Percentiles rank a stretch among this genome's conserved stretches.
Evolutionary conservation across 2,113 vertebrate species (phyloP).

Genomic region (Chaetops frenatus): DNA sequence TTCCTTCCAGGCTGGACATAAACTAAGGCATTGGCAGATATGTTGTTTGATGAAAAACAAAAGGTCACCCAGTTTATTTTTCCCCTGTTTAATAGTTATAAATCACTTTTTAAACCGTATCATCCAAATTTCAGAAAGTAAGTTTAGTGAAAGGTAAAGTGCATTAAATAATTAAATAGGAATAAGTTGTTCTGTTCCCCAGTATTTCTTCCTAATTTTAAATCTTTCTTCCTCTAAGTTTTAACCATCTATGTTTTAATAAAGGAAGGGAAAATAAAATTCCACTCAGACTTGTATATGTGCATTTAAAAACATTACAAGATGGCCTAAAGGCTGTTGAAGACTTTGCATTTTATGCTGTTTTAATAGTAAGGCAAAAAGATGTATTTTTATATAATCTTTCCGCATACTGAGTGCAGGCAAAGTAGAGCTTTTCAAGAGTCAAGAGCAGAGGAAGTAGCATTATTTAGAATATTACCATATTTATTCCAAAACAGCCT

Average conservation of each 20-base stretch:
- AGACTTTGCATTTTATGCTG: neutral
- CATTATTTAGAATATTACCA: neutral
- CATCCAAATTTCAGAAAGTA: neutral
- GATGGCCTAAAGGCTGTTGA: neutral
- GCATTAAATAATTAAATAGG: neutral
- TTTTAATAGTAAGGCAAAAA: slow-evolving; percentile 21
- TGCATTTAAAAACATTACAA: neutral
- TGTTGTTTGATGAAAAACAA: neutral
- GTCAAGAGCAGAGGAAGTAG: neutral
- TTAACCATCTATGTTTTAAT: neutral
- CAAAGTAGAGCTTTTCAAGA: neutral
- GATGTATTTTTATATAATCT: neutral
- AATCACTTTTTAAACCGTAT: neutral
- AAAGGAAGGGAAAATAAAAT: neutral
- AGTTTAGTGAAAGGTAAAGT: neutral
- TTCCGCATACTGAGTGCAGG: neutral
- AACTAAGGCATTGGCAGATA: neutral
- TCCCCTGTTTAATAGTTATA: neutral
- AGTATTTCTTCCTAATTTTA: neutral
- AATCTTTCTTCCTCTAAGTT: neutral
- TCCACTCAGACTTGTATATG: neutral
- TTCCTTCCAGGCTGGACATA: neutral
- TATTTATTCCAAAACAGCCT: neutral
- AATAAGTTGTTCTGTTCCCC: neutral
- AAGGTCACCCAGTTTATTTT: neutral